phyloP scores from a whole-genome alignment of 2,797 vertebrate genomes.

The Delichon dasypus region DNA sequence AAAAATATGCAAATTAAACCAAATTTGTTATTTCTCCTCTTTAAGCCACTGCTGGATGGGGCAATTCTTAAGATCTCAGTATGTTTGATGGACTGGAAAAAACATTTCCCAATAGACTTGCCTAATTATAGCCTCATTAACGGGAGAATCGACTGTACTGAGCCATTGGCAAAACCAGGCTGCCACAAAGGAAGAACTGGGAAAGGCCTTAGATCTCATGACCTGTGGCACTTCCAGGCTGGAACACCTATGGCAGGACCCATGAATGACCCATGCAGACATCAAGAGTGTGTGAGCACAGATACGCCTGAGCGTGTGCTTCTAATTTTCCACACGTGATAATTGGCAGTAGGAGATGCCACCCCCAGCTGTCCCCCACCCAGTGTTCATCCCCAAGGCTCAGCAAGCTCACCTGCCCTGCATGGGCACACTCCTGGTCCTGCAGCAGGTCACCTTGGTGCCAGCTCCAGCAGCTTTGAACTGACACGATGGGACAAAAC shows the following conservation, averaged over 20 bases:
- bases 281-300: accelerated
- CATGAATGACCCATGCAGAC: not conserved
- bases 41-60: not conserved
- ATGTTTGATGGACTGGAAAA: not conserved
- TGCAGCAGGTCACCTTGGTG: not conserved
- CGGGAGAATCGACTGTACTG: not conserved
- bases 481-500: not conserved
- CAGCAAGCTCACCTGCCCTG: not conserved
- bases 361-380: not conserved
- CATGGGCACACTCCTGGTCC: not conserved
- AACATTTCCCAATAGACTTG: not conserved
- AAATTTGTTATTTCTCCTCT: not conserved
- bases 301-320: accelerated
- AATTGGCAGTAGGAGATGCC: not conserved
- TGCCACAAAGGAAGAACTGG: not conserved
- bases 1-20: not conserved
- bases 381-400: not conserved
- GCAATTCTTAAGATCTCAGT: not conserved
- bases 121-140: conserved; percentile 38
- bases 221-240: not conserved
- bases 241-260: not conserved
- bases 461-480: not conserved
- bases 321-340: accelerated
- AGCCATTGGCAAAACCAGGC: not conserved
- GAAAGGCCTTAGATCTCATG: not conserved